Conservation (phyloP, 2,113 vertebrate species). For the Pterocles orientalis region DNA sequence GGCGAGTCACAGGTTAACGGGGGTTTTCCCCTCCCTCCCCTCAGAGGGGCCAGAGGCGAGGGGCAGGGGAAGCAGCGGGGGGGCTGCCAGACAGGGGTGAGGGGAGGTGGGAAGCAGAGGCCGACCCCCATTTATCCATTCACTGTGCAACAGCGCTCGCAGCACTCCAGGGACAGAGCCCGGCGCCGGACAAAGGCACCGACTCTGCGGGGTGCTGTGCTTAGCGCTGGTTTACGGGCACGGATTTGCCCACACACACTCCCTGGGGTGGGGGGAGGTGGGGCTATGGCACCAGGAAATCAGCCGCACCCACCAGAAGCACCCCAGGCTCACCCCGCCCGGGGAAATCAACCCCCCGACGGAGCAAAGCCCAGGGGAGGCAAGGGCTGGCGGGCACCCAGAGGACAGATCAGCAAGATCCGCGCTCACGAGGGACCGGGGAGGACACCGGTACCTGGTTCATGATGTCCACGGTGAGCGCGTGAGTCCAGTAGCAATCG, state of each 20-base stretch:
- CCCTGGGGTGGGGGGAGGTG: not conserved
- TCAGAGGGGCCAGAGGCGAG: not conserved
- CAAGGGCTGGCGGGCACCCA: not conserved
- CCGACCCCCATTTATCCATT: rapidly evolving
- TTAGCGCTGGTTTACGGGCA: not conserved
- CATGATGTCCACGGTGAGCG: slow-evolving; percentile 87
- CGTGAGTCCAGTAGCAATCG: slow-evolving; percentile 98
- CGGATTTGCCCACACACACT: not conserved
- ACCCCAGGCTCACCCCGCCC: not conserved
- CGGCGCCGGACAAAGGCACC: not conserved
- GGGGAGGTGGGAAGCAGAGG: not conserved
- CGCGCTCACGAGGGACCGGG: not conserved
- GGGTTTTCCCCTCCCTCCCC: not conserved
- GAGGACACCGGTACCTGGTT: slow-evolving; percentile 82
- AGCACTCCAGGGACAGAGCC: not conserved
- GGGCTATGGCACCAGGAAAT: not conserved
- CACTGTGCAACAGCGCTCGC: not conserved
- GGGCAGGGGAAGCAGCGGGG: not conserved
- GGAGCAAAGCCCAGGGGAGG: slow-evolving; percentile 28
- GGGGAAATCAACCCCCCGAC: not conserved
- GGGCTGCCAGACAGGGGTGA: not conserved
- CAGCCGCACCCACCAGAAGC: not conserved
- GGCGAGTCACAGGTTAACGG: not conserved
- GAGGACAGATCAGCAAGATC: not conserved
- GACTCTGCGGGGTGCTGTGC: not conserved